Evolutionary conservation across 1,140 invertebrate species (phyloP).

Genomic region (Drosophila bipectinata): DNA sequence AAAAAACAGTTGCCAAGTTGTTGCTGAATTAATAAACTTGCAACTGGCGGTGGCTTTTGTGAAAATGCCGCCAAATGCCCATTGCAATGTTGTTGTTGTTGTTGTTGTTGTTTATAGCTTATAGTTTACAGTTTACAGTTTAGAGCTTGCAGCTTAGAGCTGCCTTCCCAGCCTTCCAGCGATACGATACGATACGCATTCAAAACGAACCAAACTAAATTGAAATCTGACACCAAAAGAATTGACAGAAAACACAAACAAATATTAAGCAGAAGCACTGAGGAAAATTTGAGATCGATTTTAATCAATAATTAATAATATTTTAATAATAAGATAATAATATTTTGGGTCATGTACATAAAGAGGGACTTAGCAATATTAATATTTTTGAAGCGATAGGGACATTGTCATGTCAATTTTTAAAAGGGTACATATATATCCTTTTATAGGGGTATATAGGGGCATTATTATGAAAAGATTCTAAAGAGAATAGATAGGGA

Average conservation of each 20-base stretch:
- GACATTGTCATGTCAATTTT: too few species aligned
- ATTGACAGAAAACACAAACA: slow-evolving; percentile 66
- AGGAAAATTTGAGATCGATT: neutral
- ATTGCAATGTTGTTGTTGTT: slow-evolving; percentile 53
- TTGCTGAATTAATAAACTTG: slow-evolving; percentile 82
- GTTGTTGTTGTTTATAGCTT: slow-evolving; percentile 20
- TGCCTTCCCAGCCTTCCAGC: slow-evolving; percentile 50
- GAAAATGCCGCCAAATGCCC: slow-evolving; percentile 73
- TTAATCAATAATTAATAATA: too few species aligned
- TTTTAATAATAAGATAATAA: too few species aligned
- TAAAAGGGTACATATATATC: too few species aligned
- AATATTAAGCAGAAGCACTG: slow-evolving; percentile 3
- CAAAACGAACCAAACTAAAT: slow-evolving; percentile 72
- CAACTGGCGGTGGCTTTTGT: slow-evolving; percentile 75
- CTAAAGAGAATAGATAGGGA: too few species aligned
- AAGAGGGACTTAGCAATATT: too few species aligned
- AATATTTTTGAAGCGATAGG: too few species aligned
- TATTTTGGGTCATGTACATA: too few species aligned
- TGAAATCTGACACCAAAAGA: slow-evolving; percentile 82
- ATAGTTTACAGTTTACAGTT: too few species aligned
- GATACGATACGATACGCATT: slow-evolving; percentile 69
- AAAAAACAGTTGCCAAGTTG: slow-evolving; percentile 50
- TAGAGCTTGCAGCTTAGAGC: too few species aligned
- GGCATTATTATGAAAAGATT: too few species aligned
- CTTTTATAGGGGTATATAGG: too few species aligned